Conservation (phyloP, 2,113 vertebrate species). For the Galemys pyrenaicus region DNA sequence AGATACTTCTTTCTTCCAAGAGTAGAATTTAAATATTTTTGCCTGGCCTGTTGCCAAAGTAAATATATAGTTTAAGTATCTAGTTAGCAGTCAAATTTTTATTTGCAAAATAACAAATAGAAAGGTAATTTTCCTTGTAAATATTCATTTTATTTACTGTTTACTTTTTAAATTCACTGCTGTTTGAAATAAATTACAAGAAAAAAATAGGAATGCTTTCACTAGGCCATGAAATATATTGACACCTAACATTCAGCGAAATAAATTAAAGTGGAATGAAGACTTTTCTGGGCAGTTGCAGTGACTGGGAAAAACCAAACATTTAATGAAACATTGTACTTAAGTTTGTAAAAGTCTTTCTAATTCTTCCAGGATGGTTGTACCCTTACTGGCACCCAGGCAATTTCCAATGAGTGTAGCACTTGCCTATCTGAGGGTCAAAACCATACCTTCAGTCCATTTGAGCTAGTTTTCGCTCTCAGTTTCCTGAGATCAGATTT, state of each 20-base stretch:
- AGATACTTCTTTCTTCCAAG: conserved; percentile 89
- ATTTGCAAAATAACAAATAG: conserved; percentile 66
- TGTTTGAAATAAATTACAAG: neutral
- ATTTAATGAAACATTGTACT: conserved; percentile 39
- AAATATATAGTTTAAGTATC: conserved; percentile 85
- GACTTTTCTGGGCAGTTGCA: neutral
- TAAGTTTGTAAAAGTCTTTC: conserved; percentile 36
- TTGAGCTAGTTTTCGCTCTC: conserved; percentile 14
- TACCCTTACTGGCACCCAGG: neutral
- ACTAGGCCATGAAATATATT: neutral
- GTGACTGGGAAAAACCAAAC: conserved; percentile 62
- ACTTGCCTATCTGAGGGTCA: neutral
- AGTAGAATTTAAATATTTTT: conserved; percentile 86
- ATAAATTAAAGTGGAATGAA: conserved; percentile 47
- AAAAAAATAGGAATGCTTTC: neutral
- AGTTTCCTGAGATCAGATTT: neutral
- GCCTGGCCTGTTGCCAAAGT: conserved; percentile 84
- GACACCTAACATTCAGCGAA: conserved; percentile 5
- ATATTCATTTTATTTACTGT: neutral
- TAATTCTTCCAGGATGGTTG: neutral
- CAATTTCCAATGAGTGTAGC: neutral
- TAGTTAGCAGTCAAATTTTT: conserved; percentile 77
- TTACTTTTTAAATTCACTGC: conserved; percentile 62
- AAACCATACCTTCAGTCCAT: neutral
- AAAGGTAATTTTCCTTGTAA: conserved; percentile 54